These are phyloP conservation scores for Cygnus olor DNA, from an alignment of 2,797 vertebrate species.

Conservation along the genomic window DNA sequence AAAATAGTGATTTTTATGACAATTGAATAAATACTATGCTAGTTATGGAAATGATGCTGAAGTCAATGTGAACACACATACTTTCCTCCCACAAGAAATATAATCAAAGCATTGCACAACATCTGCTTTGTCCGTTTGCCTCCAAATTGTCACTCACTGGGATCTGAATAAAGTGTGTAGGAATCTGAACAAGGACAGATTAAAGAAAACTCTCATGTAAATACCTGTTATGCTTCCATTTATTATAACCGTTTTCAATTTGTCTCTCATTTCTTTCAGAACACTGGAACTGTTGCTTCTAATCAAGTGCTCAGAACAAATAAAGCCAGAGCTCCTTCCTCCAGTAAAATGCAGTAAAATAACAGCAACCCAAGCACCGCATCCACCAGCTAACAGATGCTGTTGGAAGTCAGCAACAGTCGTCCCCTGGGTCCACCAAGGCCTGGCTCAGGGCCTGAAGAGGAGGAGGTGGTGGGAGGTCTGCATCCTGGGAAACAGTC, in stretches of 20 bases:
- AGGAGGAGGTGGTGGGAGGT: background rate
- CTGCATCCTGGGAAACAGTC: background rate
- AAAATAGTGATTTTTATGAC: background rate
- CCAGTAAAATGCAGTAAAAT: background rate
- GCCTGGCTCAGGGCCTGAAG: background rate
- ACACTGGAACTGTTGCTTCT: background rate
- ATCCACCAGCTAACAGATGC: background rate
- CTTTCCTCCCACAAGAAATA: background rate
- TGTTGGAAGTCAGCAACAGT: background rate
- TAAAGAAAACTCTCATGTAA: slow-evolving; percentile 4
- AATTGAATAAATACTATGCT: background rate
- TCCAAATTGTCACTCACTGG: slow-evolving; percentile 3
- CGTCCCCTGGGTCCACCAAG: background rate
- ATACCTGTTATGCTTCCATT: background rate
- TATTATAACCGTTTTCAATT: background rate
- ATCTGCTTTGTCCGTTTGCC: background rate
- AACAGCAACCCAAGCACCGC: fast-evolving
- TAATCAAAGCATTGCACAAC: background rate
- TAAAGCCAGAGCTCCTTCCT: no score
- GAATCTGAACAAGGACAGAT: background rate
- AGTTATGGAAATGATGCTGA: background rate
- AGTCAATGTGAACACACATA: background rate
- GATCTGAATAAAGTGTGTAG: background rate
- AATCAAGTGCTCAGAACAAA: background rate
- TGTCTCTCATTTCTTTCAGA: background rate